Percentiles rank a stretch among this genome's conserved stretches.
Evolutionary conservation across 2,797 vertebrate species (phyloP).

Genomic region (Sebastes ruberrimus): DNA sequence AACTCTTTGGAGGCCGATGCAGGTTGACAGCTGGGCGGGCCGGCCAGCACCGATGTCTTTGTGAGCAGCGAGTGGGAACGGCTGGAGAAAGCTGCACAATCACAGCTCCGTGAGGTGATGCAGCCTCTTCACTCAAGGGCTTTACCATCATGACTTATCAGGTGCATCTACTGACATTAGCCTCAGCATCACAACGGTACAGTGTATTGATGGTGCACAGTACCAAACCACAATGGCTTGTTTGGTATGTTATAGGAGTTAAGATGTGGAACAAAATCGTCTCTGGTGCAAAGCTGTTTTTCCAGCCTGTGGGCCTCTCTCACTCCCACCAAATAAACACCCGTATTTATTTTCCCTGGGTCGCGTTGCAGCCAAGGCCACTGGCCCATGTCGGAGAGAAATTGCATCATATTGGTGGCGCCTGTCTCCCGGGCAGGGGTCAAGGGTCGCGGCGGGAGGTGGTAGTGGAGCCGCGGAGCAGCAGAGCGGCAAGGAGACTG

Average conservation of each 20-base stretch:
- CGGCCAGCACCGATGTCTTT: constrained; percentile 31
- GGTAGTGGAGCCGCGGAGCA: constrained; percentile 52
- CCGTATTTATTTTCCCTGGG: constrained; percentile 69
- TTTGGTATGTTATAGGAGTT: constrained; percentile 21
- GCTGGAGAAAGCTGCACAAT: constrained; percentile 15
- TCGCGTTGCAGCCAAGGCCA: constrained; percentile 53
- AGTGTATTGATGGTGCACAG: neutral
- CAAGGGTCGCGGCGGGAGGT: constrained; percentile 70
- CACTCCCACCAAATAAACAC: constrained; percentile 60
- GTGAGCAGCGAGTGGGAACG: constrained; percentile 22
- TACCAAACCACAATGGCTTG: neutral
- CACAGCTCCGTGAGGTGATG: neutral
- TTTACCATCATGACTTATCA: neutral
- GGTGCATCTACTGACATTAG: neutral
- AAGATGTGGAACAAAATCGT: constrained; percentile 10
- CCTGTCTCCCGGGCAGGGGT: constrained; percentile 71
- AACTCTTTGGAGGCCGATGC: constrained; percentile 55
- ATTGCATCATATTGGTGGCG: constrained; percentile 67
- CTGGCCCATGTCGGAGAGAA: constrained; percentile 59
- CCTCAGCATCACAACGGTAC: neutral
- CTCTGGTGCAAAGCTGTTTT: constrained; percentile 15
- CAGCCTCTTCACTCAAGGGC: neutral
- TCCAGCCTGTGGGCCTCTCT: constrained; percentile 32
- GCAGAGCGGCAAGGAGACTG: constrained; percentile 69
- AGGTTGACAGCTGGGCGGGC: constrained; percentile 70